Percentiles rank a stretch among this genome's conserved stretches.
Conservation (phyloP, 92 coral and sea anemone genomes). For the Phenganax subtilis region DNA sequence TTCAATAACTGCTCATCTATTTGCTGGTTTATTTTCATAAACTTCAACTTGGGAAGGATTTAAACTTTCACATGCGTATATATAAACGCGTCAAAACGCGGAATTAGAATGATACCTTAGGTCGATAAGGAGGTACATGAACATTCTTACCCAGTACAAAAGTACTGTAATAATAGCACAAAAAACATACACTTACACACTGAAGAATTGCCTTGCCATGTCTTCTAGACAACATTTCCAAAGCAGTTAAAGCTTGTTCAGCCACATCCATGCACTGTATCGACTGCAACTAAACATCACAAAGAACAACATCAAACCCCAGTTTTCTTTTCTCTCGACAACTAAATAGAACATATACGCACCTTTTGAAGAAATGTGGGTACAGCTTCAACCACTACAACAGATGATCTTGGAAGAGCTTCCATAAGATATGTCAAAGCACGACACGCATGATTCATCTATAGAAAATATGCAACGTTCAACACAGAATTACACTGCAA, state of each 20-base stretch:
- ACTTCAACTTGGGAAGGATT: too few species aligned
- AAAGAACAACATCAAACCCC: background rate
- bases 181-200: slow-evolving; percentile 64
- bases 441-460: slow-evolving; percentile 99
- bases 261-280: slow-evolving; percentile 99
- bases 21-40: too few species aligned
- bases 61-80: too few species aligned
- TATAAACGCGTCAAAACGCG: too few species aligned
- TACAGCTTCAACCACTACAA: slow-evolving; percentile 92
- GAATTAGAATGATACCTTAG: too few species aligned
- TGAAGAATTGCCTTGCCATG: slow-evolving; percentile 96
- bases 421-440: slow-evolving; percentile 96
- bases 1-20: too few species aligned
- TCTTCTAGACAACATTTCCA: slow-evolving; percentile 95
- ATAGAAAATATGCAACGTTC: background rate
- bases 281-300: slow-evolving; percentile 65
- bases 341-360: background rate
- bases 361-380: slow-evolving; percentile 97
- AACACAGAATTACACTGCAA: too few species aligned
- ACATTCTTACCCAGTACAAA: background rate
- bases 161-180: background rate
- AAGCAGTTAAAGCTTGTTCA: slow-evolving; percentile 90
- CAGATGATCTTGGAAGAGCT: slow-evolving; percentile 96
- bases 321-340: background rate
- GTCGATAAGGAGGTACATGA: background rate